phyloP scores from a whole-genome alignment of 2,888 invertebrate species.

The Petrolisthes manimaculis region DNA sequence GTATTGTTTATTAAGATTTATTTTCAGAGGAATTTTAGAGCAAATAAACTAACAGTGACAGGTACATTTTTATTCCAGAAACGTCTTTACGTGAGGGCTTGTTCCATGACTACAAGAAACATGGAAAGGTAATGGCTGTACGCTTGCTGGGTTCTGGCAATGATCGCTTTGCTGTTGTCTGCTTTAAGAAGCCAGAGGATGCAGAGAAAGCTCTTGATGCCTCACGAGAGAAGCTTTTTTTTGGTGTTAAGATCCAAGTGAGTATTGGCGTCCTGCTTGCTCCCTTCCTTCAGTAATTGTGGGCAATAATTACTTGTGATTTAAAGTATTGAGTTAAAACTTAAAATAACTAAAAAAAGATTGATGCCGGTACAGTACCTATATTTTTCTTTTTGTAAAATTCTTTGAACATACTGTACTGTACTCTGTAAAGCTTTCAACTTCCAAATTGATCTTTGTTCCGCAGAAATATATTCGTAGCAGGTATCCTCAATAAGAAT shows the following conservation, averaged over 20 bases:
- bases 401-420: background rate
- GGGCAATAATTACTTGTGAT: background rate
- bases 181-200: slow-evolving; percentile 97
- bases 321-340: slow-evolving; percentile 4
- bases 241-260: slow-evolving; percentile 92
- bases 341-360: background rate
- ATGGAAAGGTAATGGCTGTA: slow-evolving; percentile 96
- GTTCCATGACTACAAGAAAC: slow-evolving; percentile 98
- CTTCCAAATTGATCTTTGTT: no score
- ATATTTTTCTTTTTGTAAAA: slow-evolving; percentile 16
- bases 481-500: no score
- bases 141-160: slow-evolving; percentile 92
- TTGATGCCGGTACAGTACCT: background rate
- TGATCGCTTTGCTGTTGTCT: slow-evolving; percentile 92
- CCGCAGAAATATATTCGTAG: no score
- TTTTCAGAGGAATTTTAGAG: no score
- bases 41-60: no score
- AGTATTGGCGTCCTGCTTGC: slow-evolving; percentile 15
- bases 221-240: slow-evolving; percentile 95
- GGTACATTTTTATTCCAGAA: slow-evolving; percentile 74
- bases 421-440: no score
- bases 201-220: slow-evolving; percentile 95
- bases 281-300: slow-evolving; percentile 15
- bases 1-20: no score
- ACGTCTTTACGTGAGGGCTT: slow-evolving; percentile 96